Base-by-base conservation (phyloP, 2,888 invertebrate genomes). In the Belgica antarctica region DNA sequence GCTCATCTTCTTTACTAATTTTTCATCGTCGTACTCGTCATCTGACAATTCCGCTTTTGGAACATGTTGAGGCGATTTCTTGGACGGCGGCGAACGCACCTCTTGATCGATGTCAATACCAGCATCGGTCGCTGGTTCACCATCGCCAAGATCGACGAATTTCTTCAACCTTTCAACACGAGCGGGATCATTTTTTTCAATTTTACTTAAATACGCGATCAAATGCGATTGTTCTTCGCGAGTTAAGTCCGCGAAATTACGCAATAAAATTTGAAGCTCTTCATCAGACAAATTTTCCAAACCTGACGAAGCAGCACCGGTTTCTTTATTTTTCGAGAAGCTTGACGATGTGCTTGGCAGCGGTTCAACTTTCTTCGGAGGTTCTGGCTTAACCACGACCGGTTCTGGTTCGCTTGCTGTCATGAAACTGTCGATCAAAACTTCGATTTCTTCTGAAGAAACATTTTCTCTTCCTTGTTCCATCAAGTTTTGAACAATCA, bases 211-310 rank as follows among this genome's bases (percentile, higher is more conserved):
- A 76, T 92, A 92, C 0, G 87, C 87, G 31, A 93, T 92, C 2
- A 93, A 82, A 74, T 89, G 88, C 76, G 90, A 89, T 75, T 93
- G 92, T 76, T 93, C 92, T 72, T 91, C 90, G 0, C 86, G 85
- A 0, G 88, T 88, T 12, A 93, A 78, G 74, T 91, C 90, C 76
- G 90, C 90, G 74, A 89, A 89, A 76, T 92, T 92, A 77, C 90
- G 89, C 70, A 93, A 77, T 1, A 92, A 79, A 0, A 89, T 88
- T 76, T 92, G 90, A 61, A 93, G 78, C 75, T 93, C 92, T 0
- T 88, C 86, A 76, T 93, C 91, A 0, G 90, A 90, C 7, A 93
- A 80, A 10, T 87, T 87, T 73, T 90, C 90, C n/a, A 57, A 19
- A n/a, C 15, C 57, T 7, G 19, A 31, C 19, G 22, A 2, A n/a